These are phyloP conservation scores for Diacarnus erythraeanus DNA, from an alignment of 37 sponge, comb jelly and placozoan genomes.

Conservation along the genomic window DNA sequence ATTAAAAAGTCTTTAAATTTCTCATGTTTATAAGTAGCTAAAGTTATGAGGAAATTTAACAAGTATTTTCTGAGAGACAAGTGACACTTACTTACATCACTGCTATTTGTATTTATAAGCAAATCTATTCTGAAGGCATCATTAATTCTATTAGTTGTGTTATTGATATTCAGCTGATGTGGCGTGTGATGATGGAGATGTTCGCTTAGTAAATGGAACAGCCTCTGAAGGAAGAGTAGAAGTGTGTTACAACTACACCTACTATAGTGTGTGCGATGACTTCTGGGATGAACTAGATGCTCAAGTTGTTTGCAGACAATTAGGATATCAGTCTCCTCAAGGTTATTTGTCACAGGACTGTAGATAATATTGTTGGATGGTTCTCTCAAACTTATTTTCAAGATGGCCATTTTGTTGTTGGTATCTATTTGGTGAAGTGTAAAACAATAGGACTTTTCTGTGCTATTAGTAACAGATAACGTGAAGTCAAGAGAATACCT, in stretches of 20 bases:
- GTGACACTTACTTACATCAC: background rate
- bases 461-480: background rate
- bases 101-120: background rate
- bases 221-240: constrained; percentile 6
- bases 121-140: background rate
- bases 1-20: background rate
- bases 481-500: no score
- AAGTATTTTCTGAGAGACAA: background rate
- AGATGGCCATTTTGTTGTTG: no score
- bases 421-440: no score
- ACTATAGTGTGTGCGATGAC: constrained; percentile 1
- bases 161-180: background rate
- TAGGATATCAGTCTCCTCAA: background rate
- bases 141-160: no score
- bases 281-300: constrained; percentile 8
- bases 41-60: background rate
- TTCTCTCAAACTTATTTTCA: background rate
- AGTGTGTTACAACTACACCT: background rate
- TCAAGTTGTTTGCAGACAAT: background rate
- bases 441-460: background rate
- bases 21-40: background rate
- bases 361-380: no score
- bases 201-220: background rate
- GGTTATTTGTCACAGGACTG: no score
- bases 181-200: background rate